Conservation (phyloP, 2,113 vertebrate genomes). For the Corythaeola cristata region DNA sequence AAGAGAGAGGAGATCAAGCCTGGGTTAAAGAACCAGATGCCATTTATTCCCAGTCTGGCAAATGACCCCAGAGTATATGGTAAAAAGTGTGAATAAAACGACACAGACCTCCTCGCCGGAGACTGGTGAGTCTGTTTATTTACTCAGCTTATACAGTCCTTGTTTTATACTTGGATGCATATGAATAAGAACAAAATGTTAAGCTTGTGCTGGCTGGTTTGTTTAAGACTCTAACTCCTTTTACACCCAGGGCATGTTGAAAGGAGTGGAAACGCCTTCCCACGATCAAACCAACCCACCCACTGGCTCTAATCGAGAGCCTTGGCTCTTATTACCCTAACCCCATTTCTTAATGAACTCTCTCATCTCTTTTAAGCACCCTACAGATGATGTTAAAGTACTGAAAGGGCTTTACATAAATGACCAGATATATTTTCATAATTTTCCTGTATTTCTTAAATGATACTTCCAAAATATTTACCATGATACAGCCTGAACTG, state of each 20-base stretch:
- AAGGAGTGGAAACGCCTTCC: neutral
- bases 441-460: neutral
- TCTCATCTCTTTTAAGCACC: neutral
- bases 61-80: neutral
- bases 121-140: conserved; percentile 55
- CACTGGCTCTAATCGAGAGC: neutral
- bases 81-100: conserved; percentile 58
- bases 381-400: neutral
- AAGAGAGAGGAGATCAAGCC: neutral
- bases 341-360: neutral
- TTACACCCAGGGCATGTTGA: conserved; percentile 1
- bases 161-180: conserved; percentile 58
- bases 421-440: neutral
- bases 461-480: neutral
- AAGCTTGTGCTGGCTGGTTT: conserved; percentile 52
- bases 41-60: conserved; percentile 59
- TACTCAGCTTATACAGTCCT: conserved; percentile 47
- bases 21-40: conserved; percentile 29
- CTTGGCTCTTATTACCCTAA: neutral
- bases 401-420: neutral
- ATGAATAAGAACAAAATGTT: conserved; percentile 53
- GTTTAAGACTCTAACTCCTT: conserved; percentile 6
- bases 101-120: conserved; percentile 48
- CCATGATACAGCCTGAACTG: neutral
- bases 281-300: neutral